These are phyloP conservation scores for Erebia ligea DNA, from an alignment of 2,888 invertebrate genomes.

Conservation along the genomic window DNA sequence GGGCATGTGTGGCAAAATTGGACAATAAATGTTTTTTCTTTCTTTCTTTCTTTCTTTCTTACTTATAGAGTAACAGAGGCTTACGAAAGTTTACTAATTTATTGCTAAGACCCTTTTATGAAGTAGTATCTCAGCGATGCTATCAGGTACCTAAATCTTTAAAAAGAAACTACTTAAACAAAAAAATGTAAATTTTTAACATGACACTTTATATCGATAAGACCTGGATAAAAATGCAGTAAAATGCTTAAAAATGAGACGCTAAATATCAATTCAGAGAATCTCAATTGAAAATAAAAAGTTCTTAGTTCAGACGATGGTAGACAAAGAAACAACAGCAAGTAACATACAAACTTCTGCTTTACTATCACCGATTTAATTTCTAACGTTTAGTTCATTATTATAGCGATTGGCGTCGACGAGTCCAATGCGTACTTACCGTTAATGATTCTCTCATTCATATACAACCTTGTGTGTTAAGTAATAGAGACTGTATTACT, in stretches of 20 bases:
- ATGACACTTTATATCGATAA: not conserved
- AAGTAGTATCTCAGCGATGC: too few species aligned
- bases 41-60: too few species aligned
- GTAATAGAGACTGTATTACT: not conserved
- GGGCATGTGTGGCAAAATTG: too few species aligned
- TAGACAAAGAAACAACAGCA: not conserved
- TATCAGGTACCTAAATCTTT: too few species aligned
- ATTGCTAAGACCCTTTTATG: too few species aligned
- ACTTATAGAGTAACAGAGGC: too few species aligned
- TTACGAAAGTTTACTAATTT: too few species aligned
- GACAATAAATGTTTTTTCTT: too few species aligned
- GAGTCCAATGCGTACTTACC: constrained; percentile 2
- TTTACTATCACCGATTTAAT: constrained; percentile 15
- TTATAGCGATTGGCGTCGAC: not conserved
- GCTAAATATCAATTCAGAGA: not conserved
- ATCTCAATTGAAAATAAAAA: constrained; percentile 3
- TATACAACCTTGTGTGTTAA: not conserved
- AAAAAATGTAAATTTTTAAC: too few species aligned
- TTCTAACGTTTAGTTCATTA: constrained; percentile 16
- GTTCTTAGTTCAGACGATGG: not conserved
- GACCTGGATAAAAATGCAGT: not conserved
- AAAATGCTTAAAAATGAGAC: not conserved
- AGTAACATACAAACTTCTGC: constrained; percentile 8
- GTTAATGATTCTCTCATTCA: not conserved
- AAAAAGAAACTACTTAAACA: too few species aligned